These are phyloP conservation scores for Myotis pilosus DNA, from an alignment of 2,797 vertebrate genomes.

Conservation along the genomic window DNA sequence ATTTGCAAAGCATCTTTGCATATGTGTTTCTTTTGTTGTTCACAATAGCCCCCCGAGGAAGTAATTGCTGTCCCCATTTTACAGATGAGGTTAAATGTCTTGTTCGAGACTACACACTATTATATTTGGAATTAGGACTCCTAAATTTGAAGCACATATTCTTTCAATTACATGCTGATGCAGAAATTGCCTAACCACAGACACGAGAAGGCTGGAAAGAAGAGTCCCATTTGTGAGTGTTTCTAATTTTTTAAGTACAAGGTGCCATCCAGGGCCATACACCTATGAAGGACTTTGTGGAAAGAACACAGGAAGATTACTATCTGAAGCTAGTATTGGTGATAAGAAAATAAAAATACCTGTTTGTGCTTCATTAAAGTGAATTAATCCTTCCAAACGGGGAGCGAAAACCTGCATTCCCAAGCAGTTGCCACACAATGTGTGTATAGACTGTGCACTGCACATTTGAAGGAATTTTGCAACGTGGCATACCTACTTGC, in stretches of 20 bases:
- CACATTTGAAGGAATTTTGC: not conserved
- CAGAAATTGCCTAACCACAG: not conserved
- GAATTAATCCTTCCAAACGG: not conserved
- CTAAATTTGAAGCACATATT: not conserved
- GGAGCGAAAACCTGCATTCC: not conserved
- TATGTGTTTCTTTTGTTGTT: not conserved
- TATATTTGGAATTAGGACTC: conserved; percentile 1
- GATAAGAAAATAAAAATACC: conserved; percentile 18
- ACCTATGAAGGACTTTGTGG: not conserved
- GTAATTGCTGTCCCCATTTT: not conserved
- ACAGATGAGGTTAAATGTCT: not conserved
- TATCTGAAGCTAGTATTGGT: not conserved
- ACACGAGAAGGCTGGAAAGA: not conserved
- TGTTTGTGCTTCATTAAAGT: conserved; percentile 28
- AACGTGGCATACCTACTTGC: not conserved
- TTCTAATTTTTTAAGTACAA: conserved; percentile 15
- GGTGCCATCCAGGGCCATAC: not conserved
- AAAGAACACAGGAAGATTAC: conserved; percentile 14
- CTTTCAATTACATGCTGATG: not conserved
- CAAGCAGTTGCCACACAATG: not conserved
- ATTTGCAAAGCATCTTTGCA: conserved; percentile 26
- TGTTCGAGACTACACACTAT: not conserved
- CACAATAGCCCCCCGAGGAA: not conserved
- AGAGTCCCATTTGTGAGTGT: not conserved
- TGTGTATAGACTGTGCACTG: not conserved